Base-by-base conservation (phyloP, 1,140 invertebrate genomes). In the Neodiprion virginianus region DNA sequence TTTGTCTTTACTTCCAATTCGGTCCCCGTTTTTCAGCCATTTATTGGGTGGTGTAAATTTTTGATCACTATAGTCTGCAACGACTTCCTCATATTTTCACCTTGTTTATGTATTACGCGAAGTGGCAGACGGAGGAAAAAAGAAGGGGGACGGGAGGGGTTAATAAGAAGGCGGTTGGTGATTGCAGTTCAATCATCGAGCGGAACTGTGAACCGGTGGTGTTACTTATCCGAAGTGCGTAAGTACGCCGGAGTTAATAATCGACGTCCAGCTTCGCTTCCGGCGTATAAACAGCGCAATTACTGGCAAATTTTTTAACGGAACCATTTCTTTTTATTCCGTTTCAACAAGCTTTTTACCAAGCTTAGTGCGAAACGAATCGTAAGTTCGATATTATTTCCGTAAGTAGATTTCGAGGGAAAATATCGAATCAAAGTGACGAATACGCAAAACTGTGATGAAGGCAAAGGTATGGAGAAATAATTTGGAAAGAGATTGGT, bases 291-390 rank as follows among this genome's bases (percentile, higher is more conserved):
- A 28, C 48, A 69, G 76, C 71, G 71, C 75, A 79, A 82, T 79
- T 79, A 79, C 79, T 76, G 67, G 73, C 69, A 81, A 84, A 85
- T 84, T 85, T 81, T 72, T 79, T 50, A 83, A 80, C 76, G 76
- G 74, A 80, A 79, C 68, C 75, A 21, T 21, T 21, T 21, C 17
- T 21, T 21, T 21, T 21, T 21, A 21, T 21, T 21, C 0, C 17
- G 17, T 21, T 21, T 21, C 17, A 21, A 21, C 17, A 21, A 1
- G 17, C 17, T 12, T 65, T n/a, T n/a, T 12, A 65, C n/a, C n/a
- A 12, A n/a, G 61, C 1, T 65, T 12, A 12, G 11, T 11, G n/a
- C 61, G 11, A 65, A 65, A 12, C 61, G n/a, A n/a, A 65, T 65
- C 61, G 11, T 65, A 12, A n/a, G 61, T 65, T 65, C 61, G 1